Evolutionary conservation across 2,113 vertebrate species (phyloP).

Genomic region (Gasterosteus nipponicus): DNA sequence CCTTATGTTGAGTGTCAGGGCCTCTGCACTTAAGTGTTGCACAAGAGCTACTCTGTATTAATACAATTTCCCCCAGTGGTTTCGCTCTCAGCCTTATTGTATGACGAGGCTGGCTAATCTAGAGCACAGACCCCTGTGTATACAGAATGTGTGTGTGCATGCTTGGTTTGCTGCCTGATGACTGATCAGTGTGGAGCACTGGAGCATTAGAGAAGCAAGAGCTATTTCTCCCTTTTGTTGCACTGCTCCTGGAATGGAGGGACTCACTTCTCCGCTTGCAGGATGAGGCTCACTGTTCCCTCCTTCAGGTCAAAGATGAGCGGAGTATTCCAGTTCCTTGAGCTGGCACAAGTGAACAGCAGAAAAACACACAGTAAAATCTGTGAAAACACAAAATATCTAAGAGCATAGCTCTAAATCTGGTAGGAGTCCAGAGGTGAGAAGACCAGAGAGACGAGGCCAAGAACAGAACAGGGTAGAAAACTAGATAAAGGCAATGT

Average conservation of each 20-base stretch:
- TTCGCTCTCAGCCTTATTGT: conserved; percentile 70
- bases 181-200: conserved; percentile 62
- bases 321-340: conserved; percentile 97
- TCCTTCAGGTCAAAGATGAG: conserved; percentile 97
- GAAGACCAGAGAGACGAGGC: not conserved
- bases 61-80: conserved; percentile 71
- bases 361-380: conserved; percentile 28
- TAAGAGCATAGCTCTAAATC: conserved; percentile 4
- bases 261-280: conserved; percentile 93
- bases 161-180: conserved; percentile 42
- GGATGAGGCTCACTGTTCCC: conserved; percentile 93
- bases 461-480: not conserved
- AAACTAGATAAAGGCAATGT: not conserved
- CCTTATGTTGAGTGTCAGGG: conserved; percentile 50
- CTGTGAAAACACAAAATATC: not conserved
- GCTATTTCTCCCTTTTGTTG: conserved; percentile 49
- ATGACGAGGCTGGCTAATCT: conserved; percentile 57
- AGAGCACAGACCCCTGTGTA: conserved; percentile 23
- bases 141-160: not conserved
- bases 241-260: conserved; percentile 46
- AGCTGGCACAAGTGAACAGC: conserved; percentile 76
- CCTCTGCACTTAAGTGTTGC: conserved; percentile 55
- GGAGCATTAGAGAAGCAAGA: conserved; percentile 64
- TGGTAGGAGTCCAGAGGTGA: not conserved
- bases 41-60: conserved; percentile 75